A percentile compares a stretch with the other conserved stretches of the same genome.
phyloP scores from a whole-genome alignment of 2,888 invertebrate genomes.

The Spilarctia lutea region DNA sequence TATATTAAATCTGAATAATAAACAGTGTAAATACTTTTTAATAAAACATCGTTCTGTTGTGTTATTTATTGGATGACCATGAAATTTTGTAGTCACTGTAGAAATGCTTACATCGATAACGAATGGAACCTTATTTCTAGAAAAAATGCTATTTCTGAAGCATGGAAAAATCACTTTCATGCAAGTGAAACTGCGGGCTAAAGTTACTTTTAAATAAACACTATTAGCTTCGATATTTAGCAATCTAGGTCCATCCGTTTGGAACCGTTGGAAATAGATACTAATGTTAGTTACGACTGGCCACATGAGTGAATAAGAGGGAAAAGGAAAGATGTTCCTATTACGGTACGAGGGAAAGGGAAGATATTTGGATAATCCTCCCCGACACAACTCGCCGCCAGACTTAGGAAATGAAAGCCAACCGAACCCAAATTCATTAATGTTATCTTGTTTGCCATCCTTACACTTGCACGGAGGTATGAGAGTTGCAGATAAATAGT shows the following conservation, averaged over 20 bases:
- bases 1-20: not conserved
- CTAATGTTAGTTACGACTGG: conserved; percentile 49
- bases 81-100: not conserved
- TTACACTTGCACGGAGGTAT: conserved; percentile 60
- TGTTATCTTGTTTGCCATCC: conserved; percentile 73
- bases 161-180: not conserved
- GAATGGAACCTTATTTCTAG: not conserved
- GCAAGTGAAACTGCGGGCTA: not conserved
- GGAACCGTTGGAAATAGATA: conserved; percentile 49
- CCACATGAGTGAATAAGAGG: conserved; percentile 51
- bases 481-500: conserved; percentile 57
- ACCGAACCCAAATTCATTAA: conserved; percentile 77
- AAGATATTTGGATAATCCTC: conserved; percentile 59
- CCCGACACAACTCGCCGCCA: conserved; percentile 61
- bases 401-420: conserved; percentile 75
- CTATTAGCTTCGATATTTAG: conserved; percentile 18
- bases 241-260: conserved; percentile 48
- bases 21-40: not conserved
- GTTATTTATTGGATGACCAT: no score
- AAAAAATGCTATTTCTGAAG: not conserved
- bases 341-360: conserved; percentile 46
- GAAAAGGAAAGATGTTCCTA: conserved; percentile 29
- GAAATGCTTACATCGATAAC: not conserved
- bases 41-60: no score
- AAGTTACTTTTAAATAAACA: not conserved